Conservation (phyloP, 2,797 vertebrate genomes). For the Pseudomugil tenellus region DNA sequence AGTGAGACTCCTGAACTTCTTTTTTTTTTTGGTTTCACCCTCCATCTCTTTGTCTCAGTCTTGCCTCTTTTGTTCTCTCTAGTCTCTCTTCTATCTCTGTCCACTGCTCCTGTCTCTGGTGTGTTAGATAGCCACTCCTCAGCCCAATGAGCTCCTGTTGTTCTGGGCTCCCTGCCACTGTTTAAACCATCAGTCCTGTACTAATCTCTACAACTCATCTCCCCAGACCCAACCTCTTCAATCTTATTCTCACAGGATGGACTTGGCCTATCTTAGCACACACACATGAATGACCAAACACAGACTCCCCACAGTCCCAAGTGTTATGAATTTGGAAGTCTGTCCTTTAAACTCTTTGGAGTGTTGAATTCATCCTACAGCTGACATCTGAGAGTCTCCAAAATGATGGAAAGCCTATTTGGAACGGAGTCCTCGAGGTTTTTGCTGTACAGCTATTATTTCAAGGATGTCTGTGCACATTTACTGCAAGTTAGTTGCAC, state of each 20-base stretch:
- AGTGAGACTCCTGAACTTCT: constrained; percentile 17
- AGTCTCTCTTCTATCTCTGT: constrained; percentile 31
- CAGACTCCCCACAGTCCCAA: constrained; percentile 46
- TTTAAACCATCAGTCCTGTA: constrained; percentile 75
- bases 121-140: constrained; percentile 66
- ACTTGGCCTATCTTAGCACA: constrained; percentile 36
- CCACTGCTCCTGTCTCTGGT: constrained; percentile 60
- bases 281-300: constrained; percentile 25
- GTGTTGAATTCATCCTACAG: constrained; percentile 31
- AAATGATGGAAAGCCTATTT: constrained; percentile 42
- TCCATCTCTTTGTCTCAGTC: constrained; percentile 45
- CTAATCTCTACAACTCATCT: constrained; percentile 79
- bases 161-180: constrained; percentile 77
- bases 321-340: constrained; percentile 56
- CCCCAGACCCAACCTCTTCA: constrained; percentile 71
- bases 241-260: constrained; percentile 70
- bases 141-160: constrained; percentile 65
- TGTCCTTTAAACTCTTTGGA: constrained; percentile 67
- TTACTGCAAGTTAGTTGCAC: constrained; percentile 3
- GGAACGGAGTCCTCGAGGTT: constrained; percentile 48
- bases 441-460: constrained; percentile 26
- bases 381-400: constrained; percentile 40
- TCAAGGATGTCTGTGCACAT: constrained; percentile 21
- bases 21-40: constrained; percentile 18
- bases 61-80: constrained; percentile 49